Conservation (phyloP, 1,140 invertebrate genomes). For the Atta cephalotes region DNA sequence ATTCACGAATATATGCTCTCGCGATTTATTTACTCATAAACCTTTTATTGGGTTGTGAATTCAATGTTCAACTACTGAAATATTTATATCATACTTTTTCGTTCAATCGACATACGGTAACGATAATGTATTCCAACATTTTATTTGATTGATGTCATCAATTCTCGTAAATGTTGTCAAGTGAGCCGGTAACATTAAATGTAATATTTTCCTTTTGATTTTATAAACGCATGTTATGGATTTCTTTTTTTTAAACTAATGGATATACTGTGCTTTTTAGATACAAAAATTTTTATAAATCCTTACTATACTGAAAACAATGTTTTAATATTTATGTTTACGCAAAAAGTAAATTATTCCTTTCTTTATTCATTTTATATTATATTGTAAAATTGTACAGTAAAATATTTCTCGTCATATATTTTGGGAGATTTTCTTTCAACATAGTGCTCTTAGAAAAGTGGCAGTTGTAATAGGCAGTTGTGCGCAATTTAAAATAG, state of each 20-base stretch:
- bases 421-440: neutral
- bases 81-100: slow-evolving; percentile 34
- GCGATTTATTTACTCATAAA: slow-evolving; percentile 48
- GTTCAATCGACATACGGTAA: slow-evolving; percentile 1
- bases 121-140: neutral
- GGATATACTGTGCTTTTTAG: neutral
- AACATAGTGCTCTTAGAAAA: neutral
- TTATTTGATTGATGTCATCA: slow-evolving; percentile 15
- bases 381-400: neutral
- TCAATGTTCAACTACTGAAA: slow-evolving; percentile 52
- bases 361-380: neutral
- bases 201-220: neutral
- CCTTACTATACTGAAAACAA: no score
- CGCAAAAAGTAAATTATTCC: neutral
- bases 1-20: slow-evolving; percentile 10
- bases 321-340: neutral
- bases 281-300: neutral
- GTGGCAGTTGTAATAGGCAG: neutral
- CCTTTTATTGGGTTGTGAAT: slow-evolving; percentile 47
- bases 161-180: neutral
- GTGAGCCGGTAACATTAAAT: neutral
- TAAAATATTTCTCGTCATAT: neutral
- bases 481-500: slow-evolving; percentile 7
- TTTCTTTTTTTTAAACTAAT: neutral
- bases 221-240: neutral